phyloP scores from a whole-genome alignment of 2,797 vertebrate species.

The Macropus fuliginosus region DNA sequence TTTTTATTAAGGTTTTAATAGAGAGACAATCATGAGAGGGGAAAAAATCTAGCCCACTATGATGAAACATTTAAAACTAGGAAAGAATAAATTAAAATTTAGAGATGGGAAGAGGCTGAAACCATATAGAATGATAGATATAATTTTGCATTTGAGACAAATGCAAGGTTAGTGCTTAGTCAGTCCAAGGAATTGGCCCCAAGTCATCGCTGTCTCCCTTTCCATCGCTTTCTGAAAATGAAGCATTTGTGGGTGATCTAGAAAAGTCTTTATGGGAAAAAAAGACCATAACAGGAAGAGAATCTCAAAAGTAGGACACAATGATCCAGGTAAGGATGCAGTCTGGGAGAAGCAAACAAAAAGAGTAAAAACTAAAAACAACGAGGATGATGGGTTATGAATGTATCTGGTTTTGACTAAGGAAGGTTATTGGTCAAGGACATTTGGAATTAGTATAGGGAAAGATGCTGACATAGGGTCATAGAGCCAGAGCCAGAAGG shows the following conservation, averaged over 20 bases:
- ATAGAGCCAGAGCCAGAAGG: not conserved
- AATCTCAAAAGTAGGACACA: not conserved
- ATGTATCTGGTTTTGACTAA: not conserved
- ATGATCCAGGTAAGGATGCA: not conserved
- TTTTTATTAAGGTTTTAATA: conserved; percentile 82
- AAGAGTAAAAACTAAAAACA: conserved; percentile 4
- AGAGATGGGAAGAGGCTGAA: conserved; percentile 53
- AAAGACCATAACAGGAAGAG: not conserved
- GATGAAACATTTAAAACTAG: conserved; percentile 74
- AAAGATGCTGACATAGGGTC: not conserved
- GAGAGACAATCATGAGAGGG: conserved; percentile 78
- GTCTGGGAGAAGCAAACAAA: conserved; percentile 13
- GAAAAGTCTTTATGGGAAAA: conserved; percentile 37
- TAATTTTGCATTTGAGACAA: not conserved
- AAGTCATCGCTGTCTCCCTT: not conserved
- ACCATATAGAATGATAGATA: conserved; percentile 46
- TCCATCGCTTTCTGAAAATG: conserved; percentile 9
- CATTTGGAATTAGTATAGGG: not conserved
- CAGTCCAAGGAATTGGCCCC: not conserved
- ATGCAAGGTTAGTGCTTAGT: conserved; percentile 9
- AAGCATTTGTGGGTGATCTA: not conserved
- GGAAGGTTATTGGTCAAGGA: not conserved
- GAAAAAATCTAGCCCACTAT: conserved; percentile 72
- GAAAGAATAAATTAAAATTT: conserved; percentile 76
- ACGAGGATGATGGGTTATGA: not conserved